These are phyloP conservation scores for Halcyon senegalensis DNA, from an alignment of 2,113 vertebrate species.

Conservation along the genomic window DNA sequence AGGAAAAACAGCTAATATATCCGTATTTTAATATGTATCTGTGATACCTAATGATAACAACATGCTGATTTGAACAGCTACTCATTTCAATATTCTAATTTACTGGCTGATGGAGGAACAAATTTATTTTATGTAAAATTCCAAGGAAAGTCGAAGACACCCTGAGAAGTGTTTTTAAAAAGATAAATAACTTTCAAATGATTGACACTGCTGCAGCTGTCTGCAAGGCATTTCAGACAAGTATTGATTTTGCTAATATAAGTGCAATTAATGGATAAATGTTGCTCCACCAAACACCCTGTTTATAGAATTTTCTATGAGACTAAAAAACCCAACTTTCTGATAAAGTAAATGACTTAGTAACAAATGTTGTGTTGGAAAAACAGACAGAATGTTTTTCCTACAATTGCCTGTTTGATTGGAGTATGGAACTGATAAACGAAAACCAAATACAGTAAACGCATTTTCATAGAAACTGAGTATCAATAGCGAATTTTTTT, in stretches of 20 bases:
- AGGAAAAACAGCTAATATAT: neutral
- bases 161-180: constrained; percentile 7
- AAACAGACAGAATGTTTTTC: neutral
- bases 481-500: neutral
- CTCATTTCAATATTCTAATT: constrained; percentile 10
- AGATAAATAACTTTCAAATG: neutral
- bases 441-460: neutral
- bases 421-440: neutral
- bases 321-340: neutral
- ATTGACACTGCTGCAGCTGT: neutral
- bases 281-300: neutral
- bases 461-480: neutral
- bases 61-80: constrained; percentile 22
- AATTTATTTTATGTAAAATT: constrained; percentile 51
- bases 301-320: neutral
- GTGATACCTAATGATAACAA: constrained; percentile 16
- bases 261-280: neutral
- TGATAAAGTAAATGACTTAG: neutral
- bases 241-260: neutral
- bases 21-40: constrained; percentile 38
- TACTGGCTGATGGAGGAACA: neutral
- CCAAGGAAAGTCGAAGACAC: constrained; percentile 23
- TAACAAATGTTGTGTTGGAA: neutral
- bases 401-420: neutral
- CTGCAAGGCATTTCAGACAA: neutral